Conservation (phyloP, 2,888 invertebrate species). For the Limnephilus lunatus region DNA sequence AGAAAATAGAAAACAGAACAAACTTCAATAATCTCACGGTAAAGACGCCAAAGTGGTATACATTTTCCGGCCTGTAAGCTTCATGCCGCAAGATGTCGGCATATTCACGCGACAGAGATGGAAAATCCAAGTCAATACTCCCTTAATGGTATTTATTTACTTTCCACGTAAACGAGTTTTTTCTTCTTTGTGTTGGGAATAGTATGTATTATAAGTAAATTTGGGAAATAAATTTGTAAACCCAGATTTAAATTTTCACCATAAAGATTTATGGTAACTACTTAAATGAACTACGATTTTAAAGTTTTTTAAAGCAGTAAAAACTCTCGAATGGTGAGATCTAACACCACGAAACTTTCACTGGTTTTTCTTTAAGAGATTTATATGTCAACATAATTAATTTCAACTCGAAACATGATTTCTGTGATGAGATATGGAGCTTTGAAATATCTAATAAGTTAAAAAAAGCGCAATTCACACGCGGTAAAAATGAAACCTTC, state of each 20-base stretch:
- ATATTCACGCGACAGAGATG: not conserved
- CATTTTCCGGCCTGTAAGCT: slow-evolving; percentile 25
- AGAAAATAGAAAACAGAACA: slow-evolving; percentile 7
- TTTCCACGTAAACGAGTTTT: not conserved
- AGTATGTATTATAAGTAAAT: not conserved
- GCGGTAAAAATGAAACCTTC: too few relatives aligned
- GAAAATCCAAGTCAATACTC: not conserved
- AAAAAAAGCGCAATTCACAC: too few relatives aligned
- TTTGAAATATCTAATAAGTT: too few relatives aligned
- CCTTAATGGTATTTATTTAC: not conserved
- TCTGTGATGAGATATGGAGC: too few relatives aligned
- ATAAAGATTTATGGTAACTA: not conserved
- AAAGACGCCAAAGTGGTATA: not conserved
- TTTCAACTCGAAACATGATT: too few relatives aligned
- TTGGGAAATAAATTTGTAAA: not conserved
- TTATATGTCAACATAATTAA: not conserved
- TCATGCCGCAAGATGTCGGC: not conserved
- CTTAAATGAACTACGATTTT: too few relatives aligned
- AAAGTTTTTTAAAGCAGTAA: not conserved
- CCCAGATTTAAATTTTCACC: not conserved
- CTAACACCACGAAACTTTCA: not conserved
- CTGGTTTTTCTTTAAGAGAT: not conserved
- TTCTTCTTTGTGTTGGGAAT: not conserved
- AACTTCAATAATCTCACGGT: slow-evolving; percentile 15
- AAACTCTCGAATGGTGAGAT: not conserved